Evolutionary conservation across 2,888 invertebrate species (phyloP), one percentile per base, ranked within the genome.

Genomic region (Andrena chrysosceles): DNA sequence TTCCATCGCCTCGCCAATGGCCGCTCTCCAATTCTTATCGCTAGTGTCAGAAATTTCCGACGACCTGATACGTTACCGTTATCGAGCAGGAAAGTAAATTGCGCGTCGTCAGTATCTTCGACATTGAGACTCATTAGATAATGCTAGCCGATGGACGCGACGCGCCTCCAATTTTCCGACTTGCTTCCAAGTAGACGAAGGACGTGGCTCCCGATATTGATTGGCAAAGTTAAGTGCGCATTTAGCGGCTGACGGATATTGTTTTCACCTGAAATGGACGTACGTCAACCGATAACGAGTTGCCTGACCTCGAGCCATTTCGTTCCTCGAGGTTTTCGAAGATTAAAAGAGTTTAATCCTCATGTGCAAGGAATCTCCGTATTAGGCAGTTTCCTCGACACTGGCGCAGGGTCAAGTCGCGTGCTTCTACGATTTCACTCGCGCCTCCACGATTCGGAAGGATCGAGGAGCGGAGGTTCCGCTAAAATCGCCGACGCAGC

Each of bases 21-120:
- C 26, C 73, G 77, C 71, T 66, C 71, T 66, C 49, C 10, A 73
- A 66, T 48, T 66, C 74, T 81, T 74, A 81, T 74, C 81, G 42
- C 33, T 26, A 31, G 20, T 26, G 64, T 56, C 74, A 60, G 81
- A 81, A 69, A 69, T 54, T 80, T 26, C 54, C 59, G 52, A 81
- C 74, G 81, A 63, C 56, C 81, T 64, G 70, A 77, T 81, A 74
- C 68, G 52, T 52, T 3, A 7, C 59, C 42, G 63, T 26, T 81
- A 74, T 81, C 81, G 23, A 52, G 35, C 8, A 66, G 59, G 42
- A 64, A 74, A 69, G 52, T 81, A 59, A 74, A 70, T 66, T 69
- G 54, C 81, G 23, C 29, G 64, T 74, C 66, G 81, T 70, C 81
- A 62, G 69, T 81, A 81, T 81, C 81, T 66, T 23, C 42, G 56